Conservation (phyloP, 2,888 invertebrate species). For the Agonopterix heracliana region DNA sequence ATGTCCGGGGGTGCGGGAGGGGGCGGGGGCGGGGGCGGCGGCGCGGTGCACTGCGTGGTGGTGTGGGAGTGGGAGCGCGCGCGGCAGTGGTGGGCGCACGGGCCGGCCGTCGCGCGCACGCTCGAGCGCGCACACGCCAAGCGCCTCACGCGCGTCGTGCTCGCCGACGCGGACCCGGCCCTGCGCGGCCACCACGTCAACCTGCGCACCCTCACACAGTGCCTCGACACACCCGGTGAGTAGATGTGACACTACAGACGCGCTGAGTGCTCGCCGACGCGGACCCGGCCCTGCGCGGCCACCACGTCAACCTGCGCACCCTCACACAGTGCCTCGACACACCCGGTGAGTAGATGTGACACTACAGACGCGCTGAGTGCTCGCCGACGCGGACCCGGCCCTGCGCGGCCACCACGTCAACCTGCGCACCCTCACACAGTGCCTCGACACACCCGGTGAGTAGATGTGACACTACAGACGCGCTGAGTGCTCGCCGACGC, state of each 20-base stretch:
- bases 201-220: constrained; percentile 83
- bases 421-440: too few species aligned
- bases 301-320: too few species aligned
- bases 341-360: too few species aligned
- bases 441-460: too few species aligned
- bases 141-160: constrained; percentile 86
- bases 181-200: constrained; percentile 87
- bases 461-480: too few species aligned
- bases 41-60: constrained; percentile 83
- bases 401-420: too few species aligned
- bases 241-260: neutral
- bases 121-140: constrained; percentile 90
- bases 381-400: too few species aligned
- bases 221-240: constrained; percentile 74
- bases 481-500: too few species aligned
- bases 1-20: neutral
- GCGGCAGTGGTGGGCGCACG: constrained; percentile 87
- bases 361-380: too few species aligned
- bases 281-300: too few species aligned
- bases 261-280: too few species aligned
- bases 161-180: constrained; percentile 91
- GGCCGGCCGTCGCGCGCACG: constrained; percentile 89
- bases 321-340: too few species aligned
- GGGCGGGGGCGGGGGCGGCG: constrained; percentile 34
- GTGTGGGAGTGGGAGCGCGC: constrained; percentile 83